A percentile compares a stretch with the other conserved stretches of the same genome.
Evolutionary conservation across 2,797 vertebrate species (phyloP).

Genomic region (Tiaroga cobitis): DNA sequence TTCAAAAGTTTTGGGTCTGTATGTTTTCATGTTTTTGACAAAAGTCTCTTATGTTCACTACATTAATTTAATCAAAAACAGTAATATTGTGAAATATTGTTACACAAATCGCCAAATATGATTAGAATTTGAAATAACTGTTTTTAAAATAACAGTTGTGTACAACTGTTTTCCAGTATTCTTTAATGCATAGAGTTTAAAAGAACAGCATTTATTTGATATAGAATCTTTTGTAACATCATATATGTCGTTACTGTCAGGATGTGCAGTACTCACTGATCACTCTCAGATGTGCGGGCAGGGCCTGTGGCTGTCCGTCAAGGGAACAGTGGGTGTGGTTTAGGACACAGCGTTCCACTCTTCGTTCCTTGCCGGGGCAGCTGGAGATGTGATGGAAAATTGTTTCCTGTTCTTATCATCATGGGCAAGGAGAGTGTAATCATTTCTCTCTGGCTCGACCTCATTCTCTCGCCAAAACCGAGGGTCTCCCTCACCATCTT

Average conservation of each 20-base stretch:
- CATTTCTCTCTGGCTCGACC: slow-evolving; percentile 29
- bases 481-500: neutral
- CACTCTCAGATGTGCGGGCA: slow-evolving; percentile 69
- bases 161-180: too few relatives aligned
- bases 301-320: slow-evolving; percentile 59
- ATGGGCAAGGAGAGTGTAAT: slow-evolving; percentile 7
- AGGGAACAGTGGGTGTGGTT: slow-evolving; percentile 64
- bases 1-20: neutral
- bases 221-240: neutral
- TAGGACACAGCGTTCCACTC: slow-evolving; percentile 33
- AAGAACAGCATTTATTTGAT: neutral
- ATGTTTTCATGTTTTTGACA: neutral
- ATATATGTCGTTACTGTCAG: neutral
- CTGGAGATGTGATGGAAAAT: slow-evolving; percentile 39
- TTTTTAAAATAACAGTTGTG: neutral
- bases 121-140: neutral
- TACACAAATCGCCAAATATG: too few relatives aligned
- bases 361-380: slow-evolving; percentile 19
- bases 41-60: neutral
- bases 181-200: neutral
- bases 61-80: neutral
- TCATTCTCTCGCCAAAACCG: slow-evolving; percentile 3
- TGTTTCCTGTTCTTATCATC: slow-evolving; percentile 11
- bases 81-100: neutral
- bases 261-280: slow-evolving; percentile 61